Percentiles rank a stretch among this genome's conserved stretches.
phyloP scores from a whole-genome alignment of 2,113 vertebrate species.

The Cynocephalus volans region DNA sequence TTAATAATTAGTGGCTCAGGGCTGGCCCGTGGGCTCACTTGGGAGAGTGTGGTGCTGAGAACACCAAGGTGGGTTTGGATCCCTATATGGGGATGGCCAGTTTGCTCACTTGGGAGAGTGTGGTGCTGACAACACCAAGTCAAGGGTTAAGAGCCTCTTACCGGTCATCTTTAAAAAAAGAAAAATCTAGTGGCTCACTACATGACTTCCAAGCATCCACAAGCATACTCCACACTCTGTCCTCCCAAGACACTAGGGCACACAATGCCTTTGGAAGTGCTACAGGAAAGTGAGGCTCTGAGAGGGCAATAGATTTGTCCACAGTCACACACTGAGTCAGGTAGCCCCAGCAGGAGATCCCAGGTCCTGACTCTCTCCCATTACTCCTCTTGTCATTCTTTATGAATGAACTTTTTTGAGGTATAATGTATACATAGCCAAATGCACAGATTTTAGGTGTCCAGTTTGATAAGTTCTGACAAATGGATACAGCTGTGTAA shows the following conservation, averaged over 20 bases:
- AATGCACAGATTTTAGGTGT: not conserved
- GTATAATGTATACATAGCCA: not conserved
- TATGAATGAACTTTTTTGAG: constrained; percentile 10
- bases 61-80: too few relatives aligned
- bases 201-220: not conserved
- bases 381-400: not conserved
- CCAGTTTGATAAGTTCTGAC: not conserved
- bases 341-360: not conserved
- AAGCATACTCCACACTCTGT: not conserved
- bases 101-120: too few relatives aligned
- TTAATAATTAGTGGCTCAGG: not conserved
- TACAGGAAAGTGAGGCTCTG: not conserved
- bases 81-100: too few relatives aligned
- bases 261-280: not conserved
- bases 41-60: too few relatives aligned
- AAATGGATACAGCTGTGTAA: not conserved
- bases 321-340: not conserved
- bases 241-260: not conserved
- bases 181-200: not conserved
- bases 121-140: too few relatives aligned
- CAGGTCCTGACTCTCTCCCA: not conserved
- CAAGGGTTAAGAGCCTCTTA: too few relatives aligned
- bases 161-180: too few relatives aligned
- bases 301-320: not conserved
- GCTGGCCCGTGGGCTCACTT: too few relatives aligned